Base-by-base conservation (phyloP, 1,140 invertebrate species). In the Meloidogyne exigua region DNA sequence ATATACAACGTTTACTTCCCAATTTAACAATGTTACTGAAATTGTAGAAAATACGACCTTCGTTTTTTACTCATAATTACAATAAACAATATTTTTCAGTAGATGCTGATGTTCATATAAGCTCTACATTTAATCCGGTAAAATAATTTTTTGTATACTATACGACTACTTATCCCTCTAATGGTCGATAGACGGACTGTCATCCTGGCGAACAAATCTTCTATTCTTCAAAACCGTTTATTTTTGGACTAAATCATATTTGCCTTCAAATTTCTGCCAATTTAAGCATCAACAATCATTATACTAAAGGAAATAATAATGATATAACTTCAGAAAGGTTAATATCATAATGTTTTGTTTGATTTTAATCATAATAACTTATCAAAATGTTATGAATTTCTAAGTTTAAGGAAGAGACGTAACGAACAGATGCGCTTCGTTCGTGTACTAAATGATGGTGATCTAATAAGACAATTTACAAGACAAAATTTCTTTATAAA, bases 191-290 rank as follows among this genome's bases (percentile, higher is more conserved):
- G 75, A 36, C 66, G 23, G 81, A 80, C 21, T 82, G 81, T 69
- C 81, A 72, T 11, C 32, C 73, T n/a, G 81, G 81, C 25, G 82
- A 84, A 72, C 72, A 65, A 65, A 13, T 21, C 11, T 32, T 73
- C n/a, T 44, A 26, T 10, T 44, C 49, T 36, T 70, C 21, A 12
- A 15, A 26, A 13, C 69, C 57, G 10, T 49, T 36, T 7, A 26
- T 62, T 15, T 13, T 36, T 7, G 42, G 66, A 18, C 15, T 72
- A 15, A 18, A 36, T 10, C 66, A 49, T 69, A 71, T 76, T 49
- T 76, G 68, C 42, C 26, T 76, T 18, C 25, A 28, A 15, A 18
- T 18, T 49, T 18, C 44, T 4, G 21, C n/a, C 3, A 10, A 39
- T 39, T 39, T 42, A 9, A 23, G 69, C 7, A 11, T 26, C 36